These are phyloP conservation scores for Girardinichthys multiradiatus DNA, from an alignment of 2,113 vertebrate genomes.

Conservation along the genomic window DNA sequence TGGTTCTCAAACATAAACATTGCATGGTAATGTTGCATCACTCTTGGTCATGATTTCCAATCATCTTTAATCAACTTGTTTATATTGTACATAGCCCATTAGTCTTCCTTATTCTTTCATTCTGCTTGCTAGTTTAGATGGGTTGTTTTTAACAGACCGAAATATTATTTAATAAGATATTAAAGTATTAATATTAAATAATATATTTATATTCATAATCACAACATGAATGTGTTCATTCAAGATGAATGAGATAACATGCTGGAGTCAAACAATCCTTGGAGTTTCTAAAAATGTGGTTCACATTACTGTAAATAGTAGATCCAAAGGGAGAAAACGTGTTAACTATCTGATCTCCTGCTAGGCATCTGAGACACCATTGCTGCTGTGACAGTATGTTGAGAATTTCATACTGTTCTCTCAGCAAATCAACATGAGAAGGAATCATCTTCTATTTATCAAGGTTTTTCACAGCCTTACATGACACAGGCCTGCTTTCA, in stretches of 20 bases:
- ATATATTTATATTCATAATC: no score
- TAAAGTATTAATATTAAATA: no score
- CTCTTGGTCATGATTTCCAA: no score
- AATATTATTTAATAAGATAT: no score
- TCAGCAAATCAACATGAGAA: constrained; percentile 21
- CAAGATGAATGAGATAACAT: not conserved
- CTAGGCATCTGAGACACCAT: constrained; percentile 38
- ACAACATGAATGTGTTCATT: not conserved
- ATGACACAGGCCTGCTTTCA: not conserved
- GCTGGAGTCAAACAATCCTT: constrained; percentile 31
- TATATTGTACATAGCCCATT: no score
- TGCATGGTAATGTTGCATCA: no score
- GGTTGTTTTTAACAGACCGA: no score
- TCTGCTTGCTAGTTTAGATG: no score
- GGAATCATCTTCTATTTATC: constrained; percentile 30
- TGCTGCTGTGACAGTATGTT: constrained; percentile 6
- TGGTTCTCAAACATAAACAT: no score
- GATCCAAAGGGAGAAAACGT: constrained; percentile 8
- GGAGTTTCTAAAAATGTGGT: constrained; percentile 44
- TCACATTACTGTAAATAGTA: constrained; percentile 37
- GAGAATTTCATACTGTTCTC: constrained; percentile 14
- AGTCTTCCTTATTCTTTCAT: no score
- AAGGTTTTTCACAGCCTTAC: constrained; percentile 35
- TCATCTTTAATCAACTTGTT: no score
- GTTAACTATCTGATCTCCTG: constrained; percentile 30